These are phyloP conservation scores for Slavum lentiscoides DNA, from an alignment of 2,888 invertebrate species.

Conservation along the genomic window DNA sequence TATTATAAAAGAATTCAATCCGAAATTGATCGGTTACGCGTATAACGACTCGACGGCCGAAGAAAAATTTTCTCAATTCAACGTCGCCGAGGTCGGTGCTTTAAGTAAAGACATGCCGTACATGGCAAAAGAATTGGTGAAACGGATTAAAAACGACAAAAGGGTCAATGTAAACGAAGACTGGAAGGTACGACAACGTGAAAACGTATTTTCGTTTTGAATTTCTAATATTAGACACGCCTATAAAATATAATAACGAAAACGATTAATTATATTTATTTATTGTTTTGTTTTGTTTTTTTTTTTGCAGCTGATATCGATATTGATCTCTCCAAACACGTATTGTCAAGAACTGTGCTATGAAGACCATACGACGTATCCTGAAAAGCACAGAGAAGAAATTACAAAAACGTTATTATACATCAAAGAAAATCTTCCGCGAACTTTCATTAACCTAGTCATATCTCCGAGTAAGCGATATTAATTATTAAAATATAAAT, in stretches of 20 bases:
- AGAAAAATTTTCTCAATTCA: slow-evolving; percentile 63
- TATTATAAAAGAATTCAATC: slow-evolving; percentile 69
- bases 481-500: too few relatives aligned
- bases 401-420: slow-evolving; percentile 63
- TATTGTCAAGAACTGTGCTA: slow-evolving; percentile 67
- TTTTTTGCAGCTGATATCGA: slow-evolving; percentile 62
- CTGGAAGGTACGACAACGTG: slow-evolving; percentile 64
- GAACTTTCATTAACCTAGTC: slow-evolving; percentile 66
- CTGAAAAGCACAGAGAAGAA: slow-evolving; percentile 63
- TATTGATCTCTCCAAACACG: slow-evolving; percentile 68
- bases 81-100: slow-evolving; percentile 67
- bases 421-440: slow-evolving; percentile 66
- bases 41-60: slow-evolving; percentile 62
- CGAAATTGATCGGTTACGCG: slow-evolving; percentile 68
- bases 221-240: neutral
- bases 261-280: neutral
- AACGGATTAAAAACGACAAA: slow-evolving; percentile 63
- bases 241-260: neutral
- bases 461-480: slow-evolving; percentile 62
- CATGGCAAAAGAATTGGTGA: slow-evolving; percentile 65
- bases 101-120: slow-evolving; percentile 65
- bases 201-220: neutral
- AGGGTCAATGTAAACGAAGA: slow-evolving; percentile 64
- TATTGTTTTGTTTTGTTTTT: neutral
- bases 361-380: slow-evolving; percentile 58